Evolutionary conservation across 2,113 vertebrate genomes (phyloP).

Genomic region (Oncorhynchus gorbuscha): DNA sequence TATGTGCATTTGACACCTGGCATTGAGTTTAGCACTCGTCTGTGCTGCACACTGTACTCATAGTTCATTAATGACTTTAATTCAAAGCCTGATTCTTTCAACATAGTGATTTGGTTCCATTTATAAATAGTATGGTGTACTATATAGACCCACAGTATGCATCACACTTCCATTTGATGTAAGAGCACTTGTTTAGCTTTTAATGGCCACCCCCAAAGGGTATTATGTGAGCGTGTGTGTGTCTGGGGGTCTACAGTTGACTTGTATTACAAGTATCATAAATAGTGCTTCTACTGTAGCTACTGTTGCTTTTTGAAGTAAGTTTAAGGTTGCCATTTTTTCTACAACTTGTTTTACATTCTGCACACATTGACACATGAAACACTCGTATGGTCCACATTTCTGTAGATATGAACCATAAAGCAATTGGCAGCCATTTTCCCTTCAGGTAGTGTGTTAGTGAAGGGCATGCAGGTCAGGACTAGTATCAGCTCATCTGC

Average conservation of each 20-base stretch:
- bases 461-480: slow-evolving; percentile 92
- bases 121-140: slow-evolving; percentile 82
- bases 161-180: slow-evolving; percentile 82
- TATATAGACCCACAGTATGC: slow-evolving; percentile 79
- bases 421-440: slow-evolving; percentile 81
- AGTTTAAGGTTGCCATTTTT: slow-evolving; percentile 53
- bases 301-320: slow-evolving; percentile 69
- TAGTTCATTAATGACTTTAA: slow-evolving; percentile 33
- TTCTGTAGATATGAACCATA: slow-evolving; percentile 78
- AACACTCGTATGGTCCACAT: slow-evolving; percentile 68
- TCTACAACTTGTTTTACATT: slow-evolving; percentile 60
- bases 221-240: slow-evolving; percentile 32
- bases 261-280: slow-evolving; percentile 46
- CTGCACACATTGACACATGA: slow-evolving; percentile 71
- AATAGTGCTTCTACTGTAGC: slow-evolving; percentile 73
- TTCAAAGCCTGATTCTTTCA: slow-evolving; percentile 64
- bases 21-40: slow-evolving; percentile 34
- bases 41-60: slow-evolving; percentile 14
- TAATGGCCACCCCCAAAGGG: slow-evolving; percentile 68
- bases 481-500: slow-evolving; percentile 82
- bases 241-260: slow-evolving; percentile 40
- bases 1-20: slow-evolving; percentile 33
- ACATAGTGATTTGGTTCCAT: slow-evolving; percentile 53
- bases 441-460: slow-evolving; percentile 88
- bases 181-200: slow-evolving; percentile 79